Conservation (phyloP, 2,797 vertebrate genomes). For the Pseudomugil gertrudae region DNA sequence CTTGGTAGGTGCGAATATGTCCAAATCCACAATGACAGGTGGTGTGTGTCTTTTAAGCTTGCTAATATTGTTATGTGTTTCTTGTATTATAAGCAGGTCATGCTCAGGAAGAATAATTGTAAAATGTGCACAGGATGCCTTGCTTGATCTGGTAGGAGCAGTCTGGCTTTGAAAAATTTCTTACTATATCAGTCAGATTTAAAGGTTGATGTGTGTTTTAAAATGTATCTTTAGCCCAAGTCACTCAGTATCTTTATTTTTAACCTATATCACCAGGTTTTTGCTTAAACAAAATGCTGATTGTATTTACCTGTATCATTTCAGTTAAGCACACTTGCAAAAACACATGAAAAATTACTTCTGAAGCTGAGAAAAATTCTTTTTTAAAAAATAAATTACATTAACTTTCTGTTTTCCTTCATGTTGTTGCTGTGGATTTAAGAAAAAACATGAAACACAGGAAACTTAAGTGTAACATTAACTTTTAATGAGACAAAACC, state of each 20-base stretch:
- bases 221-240: not conserved
- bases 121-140: too few relatives aligned
- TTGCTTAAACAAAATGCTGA: not conserved
- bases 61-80: too few relatives aligned
- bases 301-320: too few relatives aligned
- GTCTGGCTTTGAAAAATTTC: not conserved
- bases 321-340: not conserved
- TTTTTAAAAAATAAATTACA: not conserved
- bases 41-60: not conserved
- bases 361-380: not conserved
- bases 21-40: not conserved
- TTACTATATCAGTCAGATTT: not conserved
- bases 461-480: not conserved
- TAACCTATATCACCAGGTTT: not conserved
- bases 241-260: not conserved
- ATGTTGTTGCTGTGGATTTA: not conserved
- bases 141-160: not conserved
- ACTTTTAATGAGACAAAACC: conserved; percentile 12
- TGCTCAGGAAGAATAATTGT: too few relatives aligned
- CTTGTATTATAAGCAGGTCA: too few relatives aligned
- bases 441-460: not conserved
- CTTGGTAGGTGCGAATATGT: not conserved
- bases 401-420: not conserved
- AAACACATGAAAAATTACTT: not conserved
- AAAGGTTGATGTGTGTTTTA: not conserved